Percentiles rank a stretch among this genome's conserved stretches.
Conservation (phyloP, 1,140 invertebrate species). For the Proctacanthus coquilletti region DNA sequence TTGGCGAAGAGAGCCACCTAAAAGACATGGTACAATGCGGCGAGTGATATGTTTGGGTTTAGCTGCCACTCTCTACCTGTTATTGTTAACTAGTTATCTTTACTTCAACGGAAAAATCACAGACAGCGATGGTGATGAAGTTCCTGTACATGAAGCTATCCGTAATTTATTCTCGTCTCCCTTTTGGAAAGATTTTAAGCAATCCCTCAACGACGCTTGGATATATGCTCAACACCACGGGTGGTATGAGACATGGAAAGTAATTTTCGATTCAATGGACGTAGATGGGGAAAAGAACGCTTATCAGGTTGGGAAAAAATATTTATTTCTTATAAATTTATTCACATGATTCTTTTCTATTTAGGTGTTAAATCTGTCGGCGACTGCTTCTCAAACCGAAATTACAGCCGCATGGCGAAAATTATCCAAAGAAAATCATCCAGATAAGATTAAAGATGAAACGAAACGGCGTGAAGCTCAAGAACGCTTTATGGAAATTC, state of each 20-base stretch:
- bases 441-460: slow-evolving; percentile 73
- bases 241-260: slow-evolving; percentile 70
- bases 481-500: slow-evolving; percentile 82
- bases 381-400: slow-evolving; percentile 65
- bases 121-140: slow-evolving; percentile 72
- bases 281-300: slow-evolving; percentile 81
- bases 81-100: slow-evolving; percentile 59
- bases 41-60: slow-evolving; percentile 38
- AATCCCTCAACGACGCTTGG: slow-evolving; percentile 59
- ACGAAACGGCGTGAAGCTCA: slow-evolving; percentile 48
- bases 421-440: slow-evolving; percentile 78
- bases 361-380: slow-evolving; percentile 57
- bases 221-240: slow-evolving; percentile 61
- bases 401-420: slow-evolving; percentile 67
- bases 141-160: slow-evolving; percentile 73
- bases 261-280: slow-evolving; percentile 73
- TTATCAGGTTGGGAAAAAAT: slow-evolving; percentile 46
- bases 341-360: slow-evolving; percentile 7
- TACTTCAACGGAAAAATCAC: slow-evolving; percentile 82
- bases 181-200: slow-evolving; percentile 56
- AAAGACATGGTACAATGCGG: slow-evolving; percentile 26
- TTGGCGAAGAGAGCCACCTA: slow-evolving; percentile 51
- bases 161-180: slow-evolving; percentile 83
- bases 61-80: slow-evolving; percentile 50
- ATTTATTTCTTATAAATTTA: slow-evolving; percentile 7